Evolutionary conservation across 1,140 invertebrate species (phyloP).

Genomic region (Mamestra configurata): DNA sequence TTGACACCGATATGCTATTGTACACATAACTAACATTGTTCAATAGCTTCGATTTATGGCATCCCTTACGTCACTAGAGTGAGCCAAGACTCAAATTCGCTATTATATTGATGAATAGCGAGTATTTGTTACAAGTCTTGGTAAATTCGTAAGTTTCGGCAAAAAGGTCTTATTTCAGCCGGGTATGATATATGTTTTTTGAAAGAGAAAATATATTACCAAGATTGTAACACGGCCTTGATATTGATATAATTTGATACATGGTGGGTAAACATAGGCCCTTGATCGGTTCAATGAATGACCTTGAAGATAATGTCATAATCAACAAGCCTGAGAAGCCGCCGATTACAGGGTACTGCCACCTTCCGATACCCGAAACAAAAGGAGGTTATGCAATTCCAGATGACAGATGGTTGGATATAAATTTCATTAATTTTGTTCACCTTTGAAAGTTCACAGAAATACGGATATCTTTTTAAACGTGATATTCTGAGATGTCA

Average conservation of each 20-base stretch:
- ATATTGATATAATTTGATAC: not conserved
- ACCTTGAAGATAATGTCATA: slow-evolving; percentile 21
- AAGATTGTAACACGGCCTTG: not conserved
- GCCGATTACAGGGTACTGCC: not conserved
- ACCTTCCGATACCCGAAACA: not conserved
- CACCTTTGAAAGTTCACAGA: not conserved
- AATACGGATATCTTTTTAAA: slow-evolving; percentile 7
- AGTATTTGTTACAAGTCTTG: slow-evolving; percentile 51
- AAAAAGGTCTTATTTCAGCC: slow-evolving; percentile 19
- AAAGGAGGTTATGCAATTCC: not conserved
- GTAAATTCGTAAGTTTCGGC: slow-evolving; percentile 26
- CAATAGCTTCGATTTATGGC: slow-evolving; percentile 63
- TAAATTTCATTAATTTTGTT: not conserved
- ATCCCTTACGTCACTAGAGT: slow-evolving; percentile 52
- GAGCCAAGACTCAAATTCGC: slow-evolving; percentile 55
- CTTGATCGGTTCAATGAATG: slow-evolving; percentile 29
- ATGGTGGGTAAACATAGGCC: not conserved
- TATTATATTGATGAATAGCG: slow-evolving; percentile 60
- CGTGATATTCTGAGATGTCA: not conserved
- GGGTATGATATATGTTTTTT: not conserved
- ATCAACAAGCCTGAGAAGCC: not conserved
- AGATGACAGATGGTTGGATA: not conserved
- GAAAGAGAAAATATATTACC: slow-evolving; percentile 5
- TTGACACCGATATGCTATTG: slow-evolving; percentile 75
- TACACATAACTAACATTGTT: slow-evolving; percentile 61